phyloP scores from a whole-genome alignment of 2,797 vertebrate species.

The Enteromius treurensis region DNA sequence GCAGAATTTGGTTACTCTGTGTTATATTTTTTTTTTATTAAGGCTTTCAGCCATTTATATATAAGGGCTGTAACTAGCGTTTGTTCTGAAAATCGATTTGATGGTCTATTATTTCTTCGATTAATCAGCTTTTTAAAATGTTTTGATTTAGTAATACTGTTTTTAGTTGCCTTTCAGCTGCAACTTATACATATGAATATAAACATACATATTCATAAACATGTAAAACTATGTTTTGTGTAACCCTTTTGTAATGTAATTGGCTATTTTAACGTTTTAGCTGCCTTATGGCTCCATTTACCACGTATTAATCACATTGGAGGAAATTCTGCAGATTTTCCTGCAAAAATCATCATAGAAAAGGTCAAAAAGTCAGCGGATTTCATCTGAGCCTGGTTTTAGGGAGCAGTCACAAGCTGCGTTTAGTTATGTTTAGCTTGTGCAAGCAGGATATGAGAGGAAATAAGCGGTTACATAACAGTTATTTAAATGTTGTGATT shows the following conservation, averaged over 20 bases:
- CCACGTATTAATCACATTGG: neutral
- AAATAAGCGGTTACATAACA: slow-evolving; percentile 15
- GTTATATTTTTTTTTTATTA: neutral
- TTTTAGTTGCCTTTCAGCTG: neutral
- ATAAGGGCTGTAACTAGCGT: too few species aligned
- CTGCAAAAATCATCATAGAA: neutral
- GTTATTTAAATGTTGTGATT: slow-evolving; percentile 43
- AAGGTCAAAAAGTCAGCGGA: neutral
- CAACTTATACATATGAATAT: neutral
- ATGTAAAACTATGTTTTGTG: neutral
- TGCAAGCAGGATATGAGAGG: neutral
- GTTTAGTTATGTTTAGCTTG: slow-evolving; percentile 30
- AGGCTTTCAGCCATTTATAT: neutral
- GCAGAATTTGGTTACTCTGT: neutral
- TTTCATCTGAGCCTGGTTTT: neutral
- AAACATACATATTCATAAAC: neutral
- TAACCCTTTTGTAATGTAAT: neutral
- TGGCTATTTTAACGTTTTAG: neutral
- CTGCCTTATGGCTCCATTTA: neutral
- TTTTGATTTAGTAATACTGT: too few species aligned
- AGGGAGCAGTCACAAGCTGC: neutral
- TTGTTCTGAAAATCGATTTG: too few species aligned
- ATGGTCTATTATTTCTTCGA: too few species aligned
- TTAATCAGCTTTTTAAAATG: too few species aligned
- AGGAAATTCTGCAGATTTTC: neutral